Evolutionary conservation across 2,797 vertebrate species (phyloP).

Genomic region (Alosa sapidissima): DNA sequence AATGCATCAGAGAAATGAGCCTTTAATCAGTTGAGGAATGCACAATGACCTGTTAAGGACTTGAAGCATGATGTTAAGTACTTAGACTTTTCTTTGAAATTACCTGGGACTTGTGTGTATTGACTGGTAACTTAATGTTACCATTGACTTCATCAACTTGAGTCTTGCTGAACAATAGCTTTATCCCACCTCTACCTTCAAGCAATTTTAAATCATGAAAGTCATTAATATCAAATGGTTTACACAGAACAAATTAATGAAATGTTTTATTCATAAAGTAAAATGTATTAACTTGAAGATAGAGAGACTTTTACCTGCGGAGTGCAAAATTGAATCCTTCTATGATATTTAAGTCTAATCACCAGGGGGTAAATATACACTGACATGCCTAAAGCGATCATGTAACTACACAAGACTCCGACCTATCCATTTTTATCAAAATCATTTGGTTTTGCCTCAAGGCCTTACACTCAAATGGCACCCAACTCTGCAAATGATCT

Average conservation of each 20-base stretch:
- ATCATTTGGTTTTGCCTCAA: background rate
- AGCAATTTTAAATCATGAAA: no score
- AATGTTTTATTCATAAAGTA: no score
- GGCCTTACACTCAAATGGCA: background rate
- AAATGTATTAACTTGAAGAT: no score
- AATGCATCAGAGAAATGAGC: no score
- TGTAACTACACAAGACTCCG: background rate
- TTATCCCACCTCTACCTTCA: background rate
- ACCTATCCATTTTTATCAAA: background rate
- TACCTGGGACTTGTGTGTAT: no score
- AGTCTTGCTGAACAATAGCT: background rate
- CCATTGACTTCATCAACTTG: no score
- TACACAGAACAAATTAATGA: background rate
- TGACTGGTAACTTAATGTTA: no score
- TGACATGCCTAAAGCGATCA: background rate
- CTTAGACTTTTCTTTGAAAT: no score
- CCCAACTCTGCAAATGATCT: background rate
- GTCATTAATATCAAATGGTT: background rate
- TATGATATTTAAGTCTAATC: background rate
- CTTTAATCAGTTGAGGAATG: no score
- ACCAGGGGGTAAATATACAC: background rate
- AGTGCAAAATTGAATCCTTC: background rate
- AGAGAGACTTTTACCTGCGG: no score
- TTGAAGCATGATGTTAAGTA: no score
- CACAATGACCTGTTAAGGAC: no score